phyloP scores from a whole-genome alignment of 2,113 vertebrate species.

The Atractosteus spatula region DNA sequence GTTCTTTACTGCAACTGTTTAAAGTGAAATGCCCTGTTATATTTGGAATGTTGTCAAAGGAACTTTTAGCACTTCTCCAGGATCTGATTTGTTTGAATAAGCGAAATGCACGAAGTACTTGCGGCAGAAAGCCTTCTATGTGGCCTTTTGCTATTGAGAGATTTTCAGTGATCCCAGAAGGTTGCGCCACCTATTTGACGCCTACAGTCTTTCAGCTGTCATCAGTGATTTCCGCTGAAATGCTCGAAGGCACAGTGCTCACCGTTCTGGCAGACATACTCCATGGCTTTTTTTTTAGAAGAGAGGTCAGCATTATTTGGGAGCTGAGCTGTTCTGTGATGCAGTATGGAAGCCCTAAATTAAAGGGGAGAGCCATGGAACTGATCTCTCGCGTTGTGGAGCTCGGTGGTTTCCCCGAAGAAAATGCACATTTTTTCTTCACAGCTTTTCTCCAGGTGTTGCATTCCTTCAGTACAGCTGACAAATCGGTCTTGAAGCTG shows the following conservation, averaged over 20 bases:
- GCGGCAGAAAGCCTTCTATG: constrained; percentile 25
- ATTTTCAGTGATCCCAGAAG: constrained; percentile 60
- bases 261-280: constrained; percentile 68
- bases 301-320: constrained; percentile 73
- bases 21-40: constrained; percentile 74
- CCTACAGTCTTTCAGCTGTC: constrained; percentile 69
- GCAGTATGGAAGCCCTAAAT: constrained; percentile 63
- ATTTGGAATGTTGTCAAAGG: constrained; percentile 74
- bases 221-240: constrained; percentile 72
- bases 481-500: constrained; percentile 49
- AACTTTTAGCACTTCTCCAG: constrained; percentile 75
- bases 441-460: constrained; percentile 73
- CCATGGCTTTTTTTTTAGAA: constrained; percentile 74
- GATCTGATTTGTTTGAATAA: constrained; percentile 72
- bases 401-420: constrained; percentile 77
- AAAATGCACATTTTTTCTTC: constrained; percentile 75
- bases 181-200: constrained; percentile 67
- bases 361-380: constrained; percentile 67
- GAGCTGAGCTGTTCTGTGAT: constrained; percentile 76
- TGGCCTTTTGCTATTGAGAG: constrained; percentile 75
- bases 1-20: constrained; percentile 84
- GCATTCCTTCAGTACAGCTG: constrained; percentile 54
- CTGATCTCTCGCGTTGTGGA: constrained; percentile 73
- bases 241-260: constrained; percentile 66
- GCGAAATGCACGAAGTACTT: constrained; percentile 34